Conservation (phyloP, 2,113 vertebrate genomes). For the Mesembrinibis cayennensis region DNA sequence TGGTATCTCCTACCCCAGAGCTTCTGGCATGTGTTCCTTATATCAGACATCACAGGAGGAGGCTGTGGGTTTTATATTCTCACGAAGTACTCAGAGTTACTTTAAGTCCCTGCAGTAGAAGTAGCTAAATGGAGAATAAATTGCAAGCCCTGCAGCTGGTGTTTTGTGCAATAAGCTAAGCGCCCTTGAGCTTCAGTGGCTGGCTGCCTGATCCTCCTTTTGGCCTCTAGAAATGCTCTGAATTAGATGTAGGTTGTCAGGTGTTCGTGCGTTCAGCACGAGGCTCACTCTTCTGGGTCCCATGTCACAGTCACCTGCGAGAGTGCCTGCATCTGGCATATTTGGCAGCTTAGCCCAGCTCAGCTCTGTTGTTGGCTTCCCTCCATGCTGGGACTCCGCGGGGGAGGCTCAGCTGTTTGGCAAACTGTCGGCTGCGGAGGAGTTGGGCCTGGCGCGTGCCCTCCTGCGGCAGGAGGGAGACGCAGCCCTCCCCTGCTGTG, state of each 20-base stretch:
- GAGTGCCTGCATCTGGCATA: not conserved
- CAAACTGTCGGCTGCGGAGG: accelerated
- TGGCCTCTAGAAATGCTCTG: not conserved
- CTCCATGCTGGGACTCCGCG: accelerated
- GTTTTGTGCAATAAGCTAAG: not conserved
- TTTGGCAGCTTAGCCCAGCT: not conserved
- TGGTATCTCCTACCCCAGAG: not conserved
- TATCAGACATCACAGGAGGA: not conserved
- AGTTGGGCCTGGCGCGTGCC: accelerated
- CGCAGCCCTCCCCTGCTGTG: not conserved
- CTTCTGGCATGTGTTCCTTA: not conserved
- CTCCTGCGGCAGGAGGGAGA: not conserved
- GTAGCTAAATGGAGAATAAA: not conserved
- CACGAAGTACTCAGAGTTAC: not conserved
- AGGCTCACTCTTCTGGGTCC: not conserved
- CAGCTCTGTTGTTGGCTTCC: not conserved
- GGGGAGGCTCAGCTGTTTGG: not conserved
- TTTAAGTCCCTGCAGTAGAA: not conserved
- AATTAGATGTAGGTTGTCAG: not conserved
- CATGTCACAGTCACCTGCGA: not conserved
- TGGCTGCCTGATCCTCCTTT: not conserved
- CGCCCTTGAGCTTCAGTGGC: not conserved
- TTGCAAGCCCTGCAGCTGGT: not conserved
- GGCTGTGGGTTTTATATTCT: not conserved
- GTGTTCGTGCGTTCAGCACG: accelerated